Evolutionary conservation across 1,140 invertebrate genomes (phyloP).

Genomic region (Brachionus sp.): DNA sequence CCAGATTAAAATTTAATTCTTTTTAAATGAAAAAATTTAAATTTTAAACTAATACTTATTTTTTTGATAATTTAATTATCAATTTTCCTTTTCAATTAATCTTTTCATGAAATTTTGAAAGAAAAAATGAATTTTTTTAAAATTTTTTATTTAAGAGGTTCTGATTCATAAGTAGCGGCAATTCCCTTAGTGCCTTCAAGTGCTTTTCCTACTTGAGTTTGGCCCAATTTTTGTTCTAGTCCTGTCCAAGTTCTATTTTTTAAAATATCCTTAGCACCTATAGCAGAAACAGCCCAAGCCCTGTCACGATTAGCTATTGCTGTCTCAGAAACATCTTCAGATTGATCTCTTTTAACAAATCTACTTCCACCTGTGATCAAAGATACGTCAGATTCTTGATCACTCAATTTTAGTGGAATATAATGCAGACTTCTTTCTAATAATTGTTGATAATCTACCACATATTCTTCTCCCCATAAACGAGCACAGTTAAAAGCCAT

Average conservation of each 20-base stretch:
- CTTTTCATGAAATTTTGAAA: neutral
- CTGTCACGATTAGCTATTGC: slow-evolving; percentile 47
- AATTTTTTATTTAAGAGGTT: slow-evolving; percentile 47
- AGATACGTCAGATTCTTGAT: slow-evolving; percentile 54
- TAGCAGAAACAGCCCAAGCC: slow-evolving; percentile 46
- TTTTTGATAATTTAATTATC: neutral
- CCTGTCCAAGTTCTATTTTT: slow-evolving; percentile 56
- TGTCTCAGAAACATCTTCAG: slow-evolving; percentile 44
- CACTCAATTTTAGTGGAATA: slow-evolving; percentile 1
- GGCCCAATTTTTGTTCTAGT: slow-evolving; percentile 57
- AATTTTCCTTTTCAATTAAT: too few species aligned
- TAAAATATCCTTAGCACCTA: slow-evolving; percentile 42
- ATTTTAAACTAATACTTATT: neutral
- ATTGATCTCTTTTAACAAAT: slow-evolving; percentile 48
- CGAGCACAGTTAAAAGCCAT: slow-evolving; percentile 71
- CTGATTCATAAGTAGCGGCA: slow-evolving; percentile 55
- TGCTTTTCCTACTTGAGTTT: slow-evolving; percentile 54
- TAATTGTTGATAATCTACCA: slow-evolving; percentile 73
- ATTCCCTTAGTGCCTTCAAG: slow-evolving; percentile 57
- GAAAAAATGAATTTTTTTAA: neutral
- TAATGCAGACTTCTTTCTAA: slow-evolving; percentile 63
- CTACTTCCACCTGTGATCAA: slow-evolving; percentile 52
- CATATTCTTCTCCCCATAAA: slow-evolving; percentile 65
- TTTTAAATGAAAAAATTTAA: neutral
- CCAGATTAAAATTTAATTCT: too few species aligned